These are phyloP conservation scores for Geococcyx californianus DNA, from an alignment of 2,113 vertebrate species.

Conservation along the genomic window DNA sequence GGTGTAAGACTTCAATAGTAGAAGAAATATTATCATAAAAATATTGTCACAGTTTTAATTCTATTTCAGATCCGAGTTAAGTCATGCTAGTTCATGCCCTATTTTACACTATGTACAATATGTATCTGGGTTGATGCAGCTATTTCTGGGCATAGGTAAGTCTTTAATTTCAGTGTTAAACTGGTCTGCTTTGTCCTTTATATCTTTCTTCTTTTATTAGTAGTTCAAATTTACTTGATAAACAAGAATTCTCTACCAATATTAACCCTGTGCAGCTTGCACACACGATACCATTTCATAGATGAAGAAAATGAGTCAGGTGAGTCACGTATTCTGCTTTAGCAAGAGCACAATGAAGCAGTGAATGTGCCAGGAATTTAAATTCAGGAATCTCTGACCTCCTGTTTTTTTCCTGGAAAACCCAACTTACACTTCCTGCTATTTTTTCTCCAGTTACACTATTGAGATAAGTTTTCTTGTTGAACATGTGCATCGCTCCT, in stretches of 20 bases:
- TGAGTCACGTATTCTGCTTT: neutral
- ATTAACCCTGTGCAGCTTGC: neutral
- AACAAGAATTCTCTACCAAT: neutral
- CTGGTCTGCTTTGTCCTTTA: neutral
- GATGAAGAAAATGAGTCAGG: neutral
- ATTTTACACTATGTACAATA: constrained; percentile 2
- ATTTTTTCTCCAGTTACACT: neutral
- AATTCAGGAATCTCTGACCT: constrained; percentile 28
- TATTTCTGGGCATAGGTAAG: constrained; percentile 28
- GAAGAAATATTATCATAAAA: neutral
- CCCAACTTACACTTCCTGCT: neutral
- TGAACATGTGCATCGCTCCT: neutral
- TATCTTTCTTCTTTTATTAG: neutral
- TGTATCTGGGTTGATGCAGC: constrained; percentile 46
- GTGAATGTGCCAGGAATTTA: neutral
- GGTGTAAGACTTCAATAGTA: neutral
- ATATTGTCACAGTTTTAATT: constrained; percentile 5
- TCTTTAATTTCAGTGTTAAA: constrained; percentile 29
- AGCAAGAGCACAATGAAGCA: neutral
- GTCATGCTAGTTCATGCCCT: constrained; percentile 39
- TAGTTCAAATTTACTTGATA: neutral
- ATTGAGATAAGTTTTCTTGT: neutral
- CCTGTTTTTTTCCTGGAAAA: neutral
- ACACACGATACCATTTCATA: neutral
- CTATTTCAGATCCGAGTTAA: constrained; percentile 25